phyloP scores from a whole-genome alignment of 2,797 vertebrate species.

The Knipowitschia caucasica region DNA sequence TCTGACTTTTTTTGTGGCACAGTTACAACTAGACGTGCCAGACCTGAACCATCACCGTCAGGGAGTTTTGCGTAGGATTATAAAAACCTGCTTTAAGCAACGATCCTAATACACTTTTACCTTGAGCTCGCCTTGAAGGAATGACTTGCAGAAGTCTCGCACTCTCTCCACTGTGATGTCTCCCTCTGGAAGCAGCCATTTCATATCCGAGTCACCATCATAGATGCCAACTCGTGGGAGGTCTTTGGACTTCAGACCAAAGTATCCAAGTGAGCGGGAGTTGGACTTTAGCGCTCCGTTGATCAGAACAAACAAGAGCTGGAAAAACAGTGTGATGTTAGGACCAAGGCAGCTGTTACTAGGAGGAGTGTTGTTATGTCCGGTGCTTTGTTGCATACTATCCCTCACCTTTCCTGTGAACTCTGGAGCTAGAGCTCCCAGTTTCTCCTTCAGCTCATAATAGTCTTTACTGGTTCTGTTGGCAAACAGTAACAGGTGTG shows the following conservation, averaged over 20 bases:
- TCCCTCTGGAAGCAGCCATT: slow-evolving; percentile 74
- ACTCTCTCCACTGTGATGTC: slow-evolving; percentile 76
- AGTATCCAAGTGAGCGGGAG: slow-evolving; percentile 76
- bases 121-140: slow-evolving; percentile 74
- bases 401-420: slow-evolving; percentile 72
- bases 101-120: slow-evolving; percentile 43
- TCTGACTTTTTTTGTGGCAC: slow-evolving; percentile 25
- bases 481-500: slow-evolving; percentile 86
- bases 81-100: no score
- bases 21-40: neutral
- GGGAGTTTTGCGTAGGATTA: no score
- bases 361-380: neutral
- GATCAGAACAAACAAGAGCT: slow-evolving; percentile 90
- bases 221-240: slow-evolving; percentile 87
- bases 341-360: neutral
- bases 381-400: neutral
- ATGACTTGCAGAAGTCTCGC: slow-evolving; percentile 80
- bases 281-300: slow-evolving; percentile 80
- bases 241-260: slow-evolving; percentile 80
- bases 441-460: slow-evolving; percentile 57
- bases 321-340: slow-evolving; percentile 22
- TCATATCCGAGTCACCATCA: slow-evolving; percentile 71
- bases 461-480: slow-evolving; percentile 78
- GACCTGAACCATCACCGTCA: neutral
- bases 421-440: slow-evolving; percentile 71